Evolutionary conservation across 2,888 invertebrate genomes (phyloP), one percentile per base, ranked within the genome.

Genomic region (Masnerella sp.): DNA sequence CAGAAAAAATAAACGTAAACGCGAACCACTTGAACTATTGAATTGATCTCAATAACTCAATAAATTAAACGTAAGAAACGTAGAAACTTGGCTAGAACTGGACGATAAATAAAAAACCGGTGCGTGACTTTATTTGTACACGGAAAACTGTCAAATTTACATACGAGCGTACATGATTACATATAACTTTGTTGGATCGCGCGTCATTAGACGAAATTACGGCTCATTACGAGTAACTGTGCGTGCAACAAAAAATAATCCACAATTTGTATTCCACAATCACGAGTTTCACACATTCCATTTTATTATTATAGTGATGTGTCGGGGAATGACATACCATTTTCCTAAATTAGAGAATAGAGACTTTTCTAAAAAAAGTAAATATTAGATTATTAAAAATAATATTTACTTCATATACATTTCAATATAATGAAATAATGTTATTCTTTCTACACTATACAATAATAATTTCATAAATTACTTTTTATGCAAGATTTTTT

Each of bases 261-360:
- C 17, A 38, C 40, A 54, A 54, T 54, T 54, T 40, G 5, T 54
- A 28, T 15, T 28, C 17, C 3, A 52, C 15, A 40, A 40, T 40
- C 40, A 28, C 28, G 52, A 54, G 28, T 54, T 54, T 54, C 28
- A 40, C 28, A 40, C 52, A 54, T 40, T 28, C 40, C 40, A 54
- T 17, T 40, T 54, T 54, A 40, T 38, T 36, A 51, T 22, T 51
- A 36, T n/a, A 20, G 25, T 40, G 14, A 28, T 15, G 52, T 5
- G 25, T 34, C n/a, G 12, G 17, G 34, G 12, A 34, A 4, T 15
- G 11, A 32, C n/a, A 20, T 20, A 51, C 20, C 11, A 34, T 34
- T 34, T 34, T n/a, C 20, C 32, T 25, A 25, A 25, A n/a, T n/a
- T n/a, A 43, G 7, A 22, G 22, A 22, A 22, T 22, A 5, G 22